A percentile compares a stretch with the other conserved stretches of the same genome.
These are phyloP conservation scores for Hesperophylax magnus DNA, from an alignment of 1,140 invertebrate species.

Conservation along the genomic window DNA sequence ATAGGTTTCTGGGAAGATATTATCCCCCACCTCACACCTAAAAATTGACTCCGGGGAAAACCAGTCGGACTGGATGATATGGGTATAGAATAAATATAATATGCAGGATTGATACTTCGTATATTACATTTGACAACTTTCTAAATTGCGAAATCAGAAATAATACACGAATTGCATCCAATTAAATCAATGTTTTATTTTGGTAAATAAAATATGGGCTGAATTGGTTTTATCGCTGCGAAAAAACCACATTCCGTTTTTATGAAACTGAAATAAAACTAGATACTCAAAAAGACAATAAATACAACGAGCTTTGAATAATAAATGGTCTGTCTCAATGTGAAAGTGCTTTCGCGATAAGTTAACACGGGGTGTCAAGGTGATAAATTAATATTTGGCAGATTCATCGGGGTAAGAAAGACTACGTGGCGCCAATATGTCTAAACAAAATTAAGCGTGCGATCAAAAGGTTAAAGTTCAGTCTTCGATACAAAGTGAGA, in stretches of 20 bases:
- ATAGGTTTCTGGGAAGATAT: not conserved
- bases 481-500: too few relatives aligned
- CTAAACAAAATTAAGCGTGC: too few relatives aligned
- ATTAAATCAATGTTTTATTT: too few relatives aligned
- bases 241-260: not conserved
- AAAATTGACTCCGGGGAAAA: not conserved
- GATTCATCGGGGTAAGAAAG: not conserved
- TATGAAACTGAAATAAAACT: not conserved
- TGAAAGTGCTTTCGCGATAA: conserved; percentile 6
- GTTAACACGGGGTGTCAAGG: conserved; percentile 2
- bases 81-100: too few relatives aligned
- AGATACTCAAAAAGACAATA: not conserved
- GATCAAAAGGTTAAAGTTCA: too few relatives aligned
- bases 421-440: not conserved
- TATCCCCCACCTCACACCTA: not conserved
- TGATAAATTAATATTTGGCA: conserved; percentile 21
- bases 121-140: too few relatives aligned
- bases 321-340: conserved; percentile 10
- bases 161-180: too few relatives aligned
- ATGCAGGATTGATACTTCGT: too few relatives aligned
- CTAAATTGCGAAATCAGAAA: too few relatives aligned
- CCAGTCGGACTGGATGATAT: not conserved
- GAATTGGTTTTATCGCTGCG: not conserved
- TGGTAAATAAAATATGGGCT: too few relatives aligned
- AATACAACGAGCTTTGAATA: conserved; percentile 23